Conservation (phyloP, 2,888 invertebrate species). For the Troides aeacus region DNA sequence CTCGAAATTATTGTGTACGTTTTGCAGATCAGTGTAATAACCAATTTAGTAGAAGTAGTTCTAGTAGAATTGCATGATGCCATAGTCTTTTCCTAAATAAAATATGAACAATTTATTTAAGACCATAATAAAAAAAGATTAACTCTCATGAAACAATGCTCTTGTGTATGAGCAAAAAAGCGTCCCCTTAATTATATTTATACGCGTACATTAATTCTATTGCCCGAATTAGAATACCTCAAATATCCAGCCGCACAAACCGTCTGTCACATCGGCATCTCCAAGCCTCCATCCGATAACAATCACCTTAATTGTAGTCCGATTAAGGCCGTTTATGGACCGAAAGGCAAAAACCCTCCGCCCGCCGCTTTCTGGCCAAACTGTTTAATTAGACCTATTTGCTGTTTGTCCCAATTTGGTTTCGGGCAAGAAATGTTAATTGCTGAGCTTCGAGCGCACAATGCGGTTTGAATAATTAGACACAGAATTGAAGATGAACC, state of each 20-base stretch:
- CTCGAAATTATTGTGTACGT: too few relatives aligned
- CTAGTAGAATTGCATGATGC: too few relatives aligned
- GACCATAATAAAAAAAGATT: too few relatives aligned
- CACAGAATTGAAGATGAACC: slow-evolving; percentile 16
- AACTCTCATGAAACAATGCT: too few relatives aligned
- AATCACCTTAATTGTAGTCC: slow-evolving; percentile 60
- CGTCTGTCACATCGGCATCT: slow-evolving; percentile 20
- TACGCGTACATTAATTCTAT: slow-evolving; percentile 17
- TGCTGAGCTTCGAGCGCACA: slow-evolving; percentile 26
- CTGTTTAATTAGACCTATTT: slow-evolving; percentile 49
- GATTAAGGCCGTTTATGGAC: slow-evolving; percentile 58
- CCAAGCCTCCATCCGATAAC: slow-evolving; percentile 52
- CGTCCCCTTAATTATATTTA: not conserved
- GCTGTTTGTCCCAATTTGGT: slow-evolving; percentile 31
- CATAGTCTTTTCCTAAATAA: too few relatives aligned
- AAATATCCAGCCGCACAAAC: slow-evolving; percentile 18
- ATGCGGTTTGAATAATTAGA: slow-evolving; percentile 26
- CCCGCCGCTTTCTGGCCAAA: slow-evolving; percentile 40
- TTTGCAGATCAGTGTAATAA: too few relatives aligned
- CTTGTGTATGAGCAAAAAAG: too few relatives aligned
- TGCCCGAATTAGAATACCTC: slow-evolving; percentile 16
- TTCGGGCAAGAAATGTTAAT: slow-evolving; percentile 37
- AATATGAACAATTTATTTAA: too few relatives aligned
- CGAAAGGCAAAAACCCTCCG: slow-evolving; percentile 52
- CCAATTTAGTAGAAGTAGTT: too few relatives aligned